These are phyloP conservation scores for Cyprinus carpio DNA, from an alignment of 2,113 vertebrate genomes.

Conservation along the genomic window DNA sequence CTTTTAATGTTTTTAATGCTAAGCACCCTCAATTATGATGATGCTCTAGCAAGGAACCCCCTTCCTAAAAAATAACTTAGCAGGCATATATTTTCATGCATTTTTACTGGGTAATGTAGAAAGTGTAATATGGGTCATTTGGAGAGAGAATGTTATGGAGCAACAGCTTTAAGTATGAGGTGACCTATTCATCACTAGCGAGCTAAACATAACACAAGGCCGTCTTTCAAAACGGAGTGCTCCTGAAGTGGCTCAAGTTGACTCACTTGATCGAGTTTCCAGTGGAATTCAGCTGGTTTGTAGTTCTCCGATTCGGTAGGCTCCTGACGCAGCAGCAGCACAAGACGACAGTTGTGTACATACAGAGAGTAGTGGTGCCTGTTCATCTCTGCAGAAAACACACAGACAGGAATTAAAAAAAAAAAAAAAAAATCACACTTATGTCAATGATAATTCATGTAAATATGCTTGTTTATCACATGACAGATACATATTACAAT, in stretches of 20 bases:
- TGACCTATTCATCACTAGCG: conserved; percentile 1
- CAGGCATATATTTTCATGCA: background rate
- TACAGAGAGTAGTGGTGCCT: conserved; percentile 92
- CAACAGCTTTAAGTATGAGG: background rate
- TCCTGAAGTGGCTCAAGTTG: background rate
- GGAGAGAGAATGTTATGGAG: background rate
- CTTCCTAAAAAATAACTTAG: background rate
- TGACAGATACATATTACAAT: background rate
- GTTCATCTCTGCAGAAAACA: conserved; percentile 85
- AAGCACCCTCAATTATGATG: background rate
- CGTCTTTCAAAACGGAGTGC: background rate
- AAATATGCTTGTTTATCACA: conserved; percentile 8
- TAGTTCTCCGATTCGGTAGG: conserved; percentile 83
- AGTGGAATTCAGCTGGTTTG: conserved; percentile 95
- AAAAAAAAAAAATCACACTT: background rate
- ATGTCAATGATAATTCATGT: background rate
- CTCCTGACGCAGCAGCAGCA: conserved; percentile 92
- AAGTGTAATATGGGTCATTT: background rate
- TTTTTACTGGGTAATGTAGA: background rate
- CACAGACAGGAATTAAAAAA: background rate
- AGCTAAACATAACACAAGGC: conserved; percentile 11
- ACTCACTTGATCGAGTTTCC: conserved; percentile 93
- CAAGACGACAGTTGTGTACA: conserved; percentile 89
- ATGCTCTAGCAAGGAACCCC: background rate
- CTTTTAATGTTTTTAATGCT: background rate